These are phyloP conservation scores for Cyclophora punctaria DNA, from an alignment of 2,888 invertebrate species.

Conservation along the genomic window DNA sequence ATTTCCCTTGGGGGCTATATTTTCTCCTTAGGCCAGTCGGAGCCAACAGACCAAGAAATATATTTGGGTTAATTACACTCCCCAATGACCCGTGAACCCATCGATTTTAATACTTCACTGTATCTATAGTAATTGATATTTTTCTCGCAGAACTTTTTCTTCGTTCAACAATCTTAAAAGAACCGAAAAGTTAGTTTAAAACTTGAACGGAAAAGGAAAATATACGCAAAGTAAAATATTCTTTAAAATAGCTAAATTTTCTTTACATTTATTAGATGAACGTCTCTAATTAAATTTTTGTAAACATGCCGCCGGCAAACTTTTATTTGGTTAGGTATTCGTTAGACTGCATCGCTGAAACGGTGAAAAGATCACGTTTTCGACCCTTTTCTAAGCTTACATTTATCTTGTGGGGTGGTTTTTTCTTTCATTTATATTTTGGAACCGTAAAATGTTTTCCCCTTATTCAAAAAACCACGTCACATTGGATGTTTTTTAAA, in stretches of 20 bases:
- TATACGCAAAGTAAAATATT: too few species aligned
- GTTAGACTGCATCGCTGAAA: conserved; percentile 28
- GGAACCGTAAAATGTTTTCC: too few species aligned
- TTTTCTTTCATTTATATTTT: too few species aligned
- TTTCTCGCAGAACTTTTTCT: conserved; percentile 1
- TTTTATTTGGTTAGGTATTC: conserved; percentile 34
- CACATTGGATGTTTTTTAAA: too few species aligned
- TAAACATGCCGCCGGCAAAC: conserved; percentile 37
- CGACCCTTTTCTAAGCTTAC: not conserved
- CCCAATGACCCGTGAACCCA: conserved; percentile 29
- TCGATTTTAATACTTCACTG: conserved; percentile 30
- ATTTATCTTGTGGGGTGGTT: not conserved
- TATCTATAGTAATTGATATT: conserved; percentile 14
- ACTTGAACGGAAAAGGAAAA: too few species aligned
- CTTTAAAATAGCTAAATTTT: too few species aligned
- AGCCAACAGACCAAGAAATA: conserved; percentile 17
- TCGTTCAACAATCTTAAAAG: too few species aligned
- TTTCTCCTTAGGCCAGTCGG: conserved; percentile 14
- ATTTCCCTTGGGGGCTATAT: conserved; percentile 18
- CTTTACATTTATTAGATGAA: conserved; percentile 21
- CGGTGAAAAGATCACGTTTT: conserved; percentile 9
- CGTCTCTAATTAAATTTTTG: conserved; percentile 49
- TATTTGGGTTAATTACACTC: conserved; percentile 41
- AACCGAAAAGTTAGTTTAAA: too few species aligned
- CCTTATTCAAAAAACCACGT: too few species aligned